Evolutionary conservation across 2,113 vertebrate genomes (phyloP), one percentile per base, ranked within the genome.

Genomic region (Hystrix brachyura): DNA sequence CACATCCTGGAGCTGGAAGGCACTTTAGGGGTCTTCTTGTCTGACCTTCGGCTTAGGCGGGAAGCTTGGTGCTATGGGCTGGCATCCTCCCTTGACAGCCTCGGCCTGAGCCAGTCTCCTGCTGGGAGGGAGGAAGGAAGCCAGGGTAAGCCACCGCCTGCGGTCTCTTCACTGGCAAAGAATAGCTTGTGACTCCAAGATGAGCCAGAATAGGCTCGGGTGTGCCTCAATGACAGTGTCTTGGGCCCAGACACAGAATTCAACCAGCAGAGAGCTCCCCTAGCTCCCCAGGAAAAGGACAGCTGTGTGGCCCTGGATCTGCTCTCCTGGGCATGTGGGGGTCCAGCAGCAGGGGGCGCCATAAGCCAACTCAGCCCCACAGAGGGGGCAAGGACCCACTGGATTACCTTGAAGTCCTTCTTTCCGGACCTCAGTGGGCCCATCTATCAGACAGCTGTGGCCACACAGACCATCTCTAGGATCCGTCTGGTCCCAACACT

Each of bases 311-410:
- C 27, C 5, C 27, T 5, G 17, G 53, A 21, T 64, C 64, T 34
- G 43, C 55, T 60, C 72, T 1, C 19, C 32, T 0, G 7, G 19
- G 81, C 57, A 60, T 62, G 81, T 51, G 2, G 27, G 9, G 71
- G n/a, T 34, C 79, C 48, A 65, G 87, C 96, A 93, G 96, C 94
- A 98, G 97, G 74, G 92, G 94, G 95, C 87, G n/a, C 92, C 64
- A 51, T 91, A 89, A 83, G 69, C 72, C 85, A 74, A 27, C 23
- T 32, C 67, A 89, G 29, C 21, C 59, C 38, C 43, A 81, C 57
- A 19, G 17, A 9, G 43, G 57, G 2, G 48, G 32, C 62, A 43
- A 7, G 0, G 9, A 8, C 29, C 64, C 4, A 1, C 0, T 1
- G 21, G 38, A 15, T 14, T 65, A 62, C 32, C 3, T 5, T 12